Conservation (phyloP, 1,140 invertebrate genomes). For the Homarus americanus region DNA sequence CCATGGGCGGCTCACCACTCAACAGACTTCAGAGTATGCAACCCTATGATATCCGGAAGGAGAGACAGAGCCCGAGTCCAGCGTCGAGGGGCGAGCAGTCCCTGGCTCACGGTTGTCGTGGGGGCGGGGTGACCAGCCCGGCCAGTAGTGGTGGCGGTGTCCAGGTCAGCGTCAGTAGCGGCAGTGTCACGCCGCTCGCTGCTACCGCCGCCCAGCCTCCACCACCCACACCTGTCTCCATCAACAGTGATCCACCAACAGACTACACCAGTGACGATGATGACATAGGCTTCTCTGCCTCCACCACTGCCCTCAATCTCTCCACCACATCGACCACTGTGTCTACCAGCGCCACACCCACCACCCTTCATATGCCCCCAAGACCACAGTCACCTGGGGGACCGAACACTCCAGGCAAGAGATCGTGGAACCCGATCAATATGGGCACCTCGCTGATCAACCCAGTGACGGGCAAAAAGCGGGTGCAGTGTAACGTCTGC, state of each 20-base stretch:
- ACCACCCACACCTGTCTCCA: constrained; percentile 59
- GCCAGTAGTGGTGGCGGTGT: constrained; percentile 50
- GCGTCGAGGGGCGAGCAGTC: constrained; percentile 72
- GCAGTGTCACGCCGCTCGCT: constrained; percentile 48
- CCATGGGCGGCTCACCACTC: constrained; percentile 83
- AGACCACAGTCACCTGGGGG: constrained; percentile 60
- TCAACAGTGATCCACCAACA: constrained; percentile 63
- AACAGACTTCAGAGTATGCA: constrained; percentile 96
- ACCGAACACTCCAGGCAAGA: constrained; percentile 84
- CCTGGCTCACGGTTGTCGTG: constrained; percentile 72
- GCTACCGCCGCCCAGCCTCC: constrained; percentile 48
- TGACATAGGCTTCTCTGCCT: constrained; percentile 51
- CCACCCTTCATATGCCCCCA: constrained; percentile 66
- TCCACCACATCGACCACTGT: constrained; percentile 72
- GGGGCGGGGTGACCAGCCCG: constrained; percentile 74
- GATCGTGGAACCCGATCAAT: constrained; percentile 92
- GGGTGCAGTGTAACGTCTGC: constrained; percentile 98
- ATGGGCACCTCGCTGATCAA: constrained; percentile 94
- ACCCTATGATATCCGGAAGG: constrained; percentile 93
- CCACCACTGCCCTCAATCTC: constrained; percentile 69
- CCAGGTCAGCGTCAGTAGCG: constrained; percentile 53
- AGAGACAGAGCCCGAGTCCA: constrained; percentile 80
- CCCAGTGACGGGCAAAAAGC: constrained; percentile 94
- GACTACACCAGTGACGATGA: constrained; percentile 67
- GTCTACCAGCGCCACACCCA: constrained; percentile 60